These are phyloP conservation scores for Melieria crassipennis DNA, from an alignment of 2,888 invertebrate species.

Conservation along the genomic window DNA sequence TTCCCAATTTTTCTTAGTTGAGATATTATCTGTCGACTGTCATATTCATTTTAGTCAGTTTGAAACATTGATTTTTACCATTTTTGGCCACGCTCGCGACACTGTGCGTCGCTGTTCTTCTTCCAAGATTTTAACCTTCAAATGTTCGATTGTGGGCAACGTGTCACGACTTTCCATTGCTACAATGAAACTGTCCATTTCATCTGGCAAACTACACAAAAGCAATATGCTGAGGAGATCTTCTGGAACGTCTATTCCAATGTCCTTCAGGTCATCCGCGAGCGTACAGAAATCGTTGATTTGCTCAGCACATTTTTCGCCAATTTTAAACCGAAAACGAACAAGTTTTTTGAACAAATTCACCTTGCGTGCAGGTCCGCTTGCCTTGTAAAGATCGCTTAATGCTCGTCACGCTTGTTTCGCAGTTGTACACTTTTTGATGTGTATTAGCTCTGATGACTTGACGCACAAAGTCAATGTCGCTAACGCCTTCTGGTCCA, in stretches of 20 bases:
- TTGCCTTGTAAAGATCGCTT: neutral
- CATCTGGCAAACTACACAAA: conserved; percentile 35
- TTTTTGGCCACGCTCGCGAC: no score
- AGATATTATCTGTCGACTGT: no score
- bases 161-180: conserved; percentile 38
- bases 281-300: conserved; percentile 35
- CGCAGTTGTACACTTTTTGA: conserved; percentile 6
- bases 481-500: conserved; percentile 1
- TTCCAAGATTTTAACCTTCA: conserved; percentile 34
- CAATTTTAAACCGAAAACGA: conserved; percentile 29
- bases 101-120: conserved; percentile 34
- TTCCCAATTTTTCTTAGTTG: no score
- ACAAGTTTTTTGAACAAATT: conserved; percentile 35
- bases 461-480: conserved; percentile 14
- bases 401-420: neutral
- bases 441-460: neutral
- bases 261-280: conserved; percentile 31
- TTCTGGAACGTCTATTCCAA: conserved; percentile 30
- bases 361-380: conserved; percentile 29
- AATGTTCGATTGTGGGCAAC: conserved; percentile 28
- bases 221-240: conserved; percentile 35
- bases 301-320: conserved; percentile 19
- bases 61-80: no score
- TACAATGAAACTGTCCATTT: conserved; percentile 39
- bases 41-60: no score